A percentile compares a stretch with the other conserved stretches of the same genome.
These are phyloP conservation scores for Ophthalmolycus amberensis DNA, from an alignment of 2,113 vertebrate species.

Conservation along the genomic window DNA sequence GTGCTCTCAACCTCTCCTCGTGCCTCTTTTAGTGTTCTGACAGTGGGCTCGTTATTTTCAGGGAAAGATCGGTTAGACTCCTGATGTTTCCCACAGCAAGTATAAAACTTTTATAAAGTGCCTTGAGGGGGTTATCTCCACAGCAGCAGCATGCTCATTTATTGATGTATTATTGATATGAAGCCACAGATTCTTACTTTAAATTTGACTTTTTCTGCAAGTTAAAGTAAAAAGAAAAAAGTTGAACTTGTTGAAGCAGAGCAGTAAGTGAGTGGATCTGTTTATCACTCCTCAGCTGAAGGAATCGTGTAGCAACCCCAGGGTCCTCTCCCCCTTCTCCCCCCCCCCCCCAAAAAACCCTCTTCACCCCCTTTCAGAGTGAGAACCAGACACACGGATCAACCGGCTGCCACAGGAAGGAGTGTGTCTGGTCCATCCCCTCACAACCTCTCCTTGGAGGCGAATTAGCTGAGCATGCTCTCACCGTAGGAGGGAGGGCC, in stretches of 20 bases:
- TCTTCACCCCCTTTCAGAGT: constrained; percentile 15
- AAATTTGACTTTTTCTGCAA: constrained; percentile 2
- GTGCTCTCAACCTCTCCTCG: not conserved
- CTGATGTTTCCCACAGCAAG: constrained; percentile 1
- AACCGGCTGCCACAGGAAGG: constrained; percentile 43
- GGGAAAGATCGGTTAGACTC: not conserved
- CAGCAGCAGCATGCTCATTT: not conserved
- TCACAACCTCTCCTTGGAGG: constrained; percentile 40
- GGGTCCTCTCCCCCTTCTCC: not conserved
- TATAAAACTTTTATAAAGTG: not conserved
- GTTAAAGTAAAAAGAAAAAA: not conserved
- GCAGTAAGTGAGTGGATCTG: not conserved
- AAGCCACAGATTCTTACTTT: not conserved
- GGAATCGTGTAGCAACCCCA: not conserved
- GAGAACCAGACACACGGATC: constrained; percentile 23
- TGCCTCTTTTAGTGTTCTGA: not conserved
- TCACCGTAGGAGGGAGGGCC: not conserved
- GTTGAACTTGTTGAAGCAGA: not conserved
- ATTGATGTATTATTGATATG: constrained; percentile 6
- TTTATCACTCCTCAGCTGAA: not conserved
- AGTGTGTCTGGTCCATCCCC: constrained; percentile 51
- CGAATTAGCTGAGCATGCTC: constrained; percentile 37
- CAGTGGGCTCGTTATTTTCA: not conserved
- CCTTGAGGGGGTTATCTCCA: not conserved
- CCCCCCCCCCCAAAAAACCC: not conserved